Evolutionary conservation across 2,888 invertebrate species (phyloP).

Genomic region (Apantesis nais): DNA sequence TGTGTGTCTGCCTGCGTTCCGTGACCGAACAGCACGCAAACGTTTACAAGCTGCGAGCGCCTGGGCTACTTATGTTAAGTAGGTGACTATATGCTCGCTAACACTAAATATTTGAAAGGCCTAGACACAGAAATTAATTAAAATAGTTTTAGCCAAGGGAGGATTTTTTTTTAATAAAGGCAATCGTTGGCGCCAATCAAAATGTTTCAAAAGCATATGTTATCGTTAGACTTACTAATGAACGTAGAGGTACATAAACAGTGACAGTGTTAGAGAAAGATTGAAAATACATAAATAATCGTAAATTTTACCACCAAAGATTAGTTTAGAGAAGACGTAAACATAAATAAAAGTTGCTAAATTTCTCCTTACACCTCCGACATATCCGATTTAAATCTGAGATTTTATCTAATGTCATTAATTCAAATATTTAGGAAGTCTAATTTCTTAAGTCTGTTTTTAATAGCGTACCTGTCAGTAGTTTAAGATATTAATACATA

Average conservation of each 20-base stretch:
- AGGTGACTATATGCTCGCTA: background rate
- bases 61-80: background rate
- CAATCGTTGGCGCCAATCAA: no score
- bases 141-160: no score
- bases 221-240: no score
- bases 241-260: no score
- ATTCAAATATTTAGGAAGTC: background rate
- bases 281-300: no score
- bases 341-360: background rate
- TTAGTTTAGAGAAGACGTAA: background rate
- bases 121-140: no score
- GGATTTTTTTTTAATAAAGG: no score
- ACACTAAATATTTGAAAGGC: background rate
- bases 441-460: background rate
- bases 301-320: no score
- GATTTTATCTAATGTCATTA: background rate
- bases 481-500: background rate
- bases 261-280: no score
- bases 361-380: background rate
- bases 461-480: background rate
- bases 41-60: background rate
- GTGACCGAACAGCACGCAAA: constrained; percentile 43
- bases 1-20: constrained; percentile 28
- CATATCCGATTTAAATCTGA: background rate
- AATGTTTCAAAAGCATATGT: no score